Evolutionary conservation across 1,140 invertebrate genomes (phyloP).

Genomic region (Dreissena rostriformis): DNA sequence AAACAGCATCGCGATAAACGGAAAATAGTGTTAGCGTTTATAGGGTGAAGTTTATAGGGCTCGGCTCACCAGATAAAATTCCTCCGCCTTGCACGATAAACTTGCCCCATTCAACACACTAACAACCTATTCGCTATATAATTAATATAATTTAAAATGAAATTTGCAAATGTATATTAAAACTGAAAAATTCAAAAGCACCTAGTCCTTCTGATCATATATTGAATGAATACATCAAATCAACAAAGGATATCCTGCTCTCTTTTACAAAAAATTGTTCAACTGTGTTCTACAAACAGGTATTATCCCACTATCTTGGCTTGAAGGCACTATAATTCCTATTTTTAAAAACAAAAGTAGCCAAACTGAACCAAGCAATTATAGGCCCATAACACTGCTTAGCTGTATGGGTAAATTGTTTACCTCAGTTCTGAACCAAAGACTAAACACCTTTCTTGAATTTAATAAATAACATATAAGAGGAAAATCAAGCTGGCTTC

Average conservation of each 20-base stretch:
- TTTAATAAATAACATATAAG: neutral
- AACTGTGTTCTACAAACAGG: slow-evolving; percentile 4
- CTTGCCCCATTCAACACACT: too few relatives aligned
- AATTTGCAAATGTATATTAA: too few relatives aligned
- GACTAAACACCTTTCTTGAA: slow-evolving; percentile 12
- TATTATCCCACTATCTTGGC: slow-evolving; percentile 17
- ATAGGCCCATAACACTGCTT: slow-evolving; percentile 27
- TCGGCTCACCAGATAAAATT: too few relatives aligned
- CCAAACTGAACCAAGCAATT: slow-evolving; percentile 9
- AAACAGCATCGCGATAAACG: too few relatives aligned
- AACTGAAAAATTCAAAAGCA: too few relatives aligned
- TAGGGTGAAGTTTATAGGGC: too few relatives aligned
- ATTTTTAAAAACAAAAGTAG: slow-evolving; percentile 41
- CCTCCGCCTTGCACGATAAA: too few relatives aligned
- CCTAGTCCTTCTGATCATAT: too few relatives aligned
- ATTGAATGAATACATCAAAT: slow-evolving; percentile 13
- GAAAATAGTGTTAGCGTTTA: too few relatives aligned
- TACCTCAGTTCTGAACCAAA: slow-evolving; percentile 6
- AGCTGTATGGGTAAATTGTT: slow-evolving; percentile 31
- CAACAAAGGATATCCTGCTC: neutral
- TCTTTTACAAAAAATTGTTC: neutral
- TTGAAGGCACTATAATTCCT: slow-evolving; percentile 20
- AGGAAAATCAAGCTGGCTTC: slow-evolving; percentile 30
- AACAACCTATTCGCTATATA: too few relatives aligned
- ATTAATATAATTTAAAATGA: too few relatives aligned